Conservation (phyloP, 2,797 vertebrate genomes). For the Phataginus tetradactyla region DNA sequence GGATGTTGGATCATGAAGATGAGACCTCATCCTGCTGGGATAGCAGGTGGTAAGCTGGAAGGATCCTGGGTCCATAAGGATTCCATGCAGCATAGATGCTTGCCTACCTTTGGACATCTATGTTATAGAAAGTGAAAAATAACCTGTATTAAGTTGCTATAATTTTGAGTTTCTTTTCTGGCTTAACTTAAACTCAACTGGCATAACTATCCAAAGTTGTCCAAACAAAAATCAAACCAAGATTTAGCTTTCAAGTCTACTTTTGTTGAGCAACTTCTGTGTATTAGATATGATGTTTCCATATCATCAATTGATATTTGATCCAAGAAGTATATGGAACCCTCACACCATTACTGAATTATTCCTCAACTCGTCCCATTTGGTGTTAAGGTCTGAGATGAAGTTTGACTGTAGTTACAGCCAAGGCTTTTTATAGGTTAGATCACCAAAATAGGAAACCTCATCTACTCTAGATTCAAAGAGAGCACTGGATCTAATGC, state of each 20-base stretch:
- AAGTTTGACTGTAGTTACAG: neutral
- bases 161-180: neutral
- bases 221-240: neutral
- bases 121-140: neutral
- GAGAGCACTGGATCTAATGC: slow-evolving; percentile 52
- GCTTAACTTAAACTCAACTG: neutral
- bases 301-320: neutral
- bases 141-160: neutral
- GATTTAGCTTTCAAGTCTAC: neutral
- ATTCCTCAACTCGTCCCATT: neutral
- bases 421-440: neutral
- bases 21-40: neutral
- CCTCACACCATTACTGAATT: neutral
- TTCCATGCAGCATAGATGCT: neutral
- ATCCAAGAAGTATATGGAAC: neutral
- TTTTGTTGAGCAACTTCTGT: neutral
- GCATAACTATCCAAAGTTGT: neutral
- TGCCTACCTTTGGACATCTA: neutral
- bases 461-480: slow-evolving; percentile 72
- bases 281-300: neutral
- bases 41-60: neutral
- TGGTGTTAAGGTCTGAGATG: neutral
- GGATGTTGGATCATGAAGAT: neutral
- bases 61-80: neutral
- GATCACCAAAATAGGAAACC: slow-evolving; percentile 66